Conservation (phyloP, 2,888 invertebrate genomes). For the Eretmocerus hayati region DNA sequence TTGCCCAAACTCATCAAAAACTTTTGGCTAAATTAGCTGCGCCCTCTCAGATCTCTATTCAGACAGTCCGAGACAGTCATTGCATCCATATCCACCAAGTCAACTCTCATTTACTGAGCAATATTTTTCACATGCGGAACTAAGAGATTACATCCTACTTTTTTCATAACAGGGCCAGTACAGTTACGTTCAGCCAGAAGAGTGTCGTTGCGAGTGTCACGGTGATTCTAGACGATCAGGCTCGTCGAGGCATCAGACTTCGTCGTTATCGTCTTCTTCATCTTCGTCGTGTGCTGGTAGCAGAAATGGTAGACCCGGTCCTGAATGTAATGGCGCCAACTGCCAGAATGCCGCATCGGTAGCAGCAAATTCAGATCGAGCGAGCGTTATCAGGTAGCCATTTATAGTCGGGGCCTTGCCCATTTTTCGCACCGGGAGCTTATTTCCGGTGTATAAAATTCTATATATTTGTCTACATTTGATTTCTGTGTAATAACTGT, state of each 20-base stretch:
- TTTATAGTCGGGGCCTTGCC: constrained; percentile 24
- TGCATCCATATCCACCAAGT: too few species aligned
- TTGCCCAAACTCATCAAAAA: too few species aligned
- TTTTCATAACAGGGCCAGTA: constrained; percentile 46
- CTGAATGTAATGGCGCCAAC: constrained; percentile 13
- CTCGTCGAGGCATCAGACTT: constrained; percentile 32
- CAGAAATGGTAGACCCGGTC: not conserved
- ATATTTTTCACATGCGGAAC: not conserved
- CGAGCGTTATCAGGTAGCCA: constrained; percentile 44
- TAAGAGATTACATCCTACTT: too few species aligned
- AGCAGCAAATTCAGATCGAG: constrained; percentile 33
- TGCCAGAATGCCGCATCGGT: constrained; percentile 10
- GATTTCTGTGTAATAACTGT: too few species aligned
- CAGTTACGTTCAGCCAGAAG: constrained; percentile 80
- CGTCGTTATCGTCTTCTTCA: constrained; percentile 1
- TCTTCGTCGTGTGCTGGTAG: not conserved
- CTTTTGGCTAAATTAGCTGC: too few species aligned
- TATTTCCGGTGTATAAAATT: constrained; percentile 4
- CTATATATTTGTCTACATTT: too few species aligned
- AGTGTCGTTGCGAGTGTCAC: constrained; percentile 83
- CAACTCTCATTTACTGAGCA: too few species aligned
- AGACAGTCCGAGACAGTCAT: too few species aligned
- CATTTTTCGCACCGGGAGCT: constrained; percentile 15
- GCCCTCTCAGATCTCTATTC: too few species aligned
- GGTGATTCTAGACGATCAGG: constrained; percentile 47